These are phyloP conservation scores for Cichladusa arquata DNA, from an alignment of 2,113 vertebrate genomes.

Conservation along the genomic window DNA sequence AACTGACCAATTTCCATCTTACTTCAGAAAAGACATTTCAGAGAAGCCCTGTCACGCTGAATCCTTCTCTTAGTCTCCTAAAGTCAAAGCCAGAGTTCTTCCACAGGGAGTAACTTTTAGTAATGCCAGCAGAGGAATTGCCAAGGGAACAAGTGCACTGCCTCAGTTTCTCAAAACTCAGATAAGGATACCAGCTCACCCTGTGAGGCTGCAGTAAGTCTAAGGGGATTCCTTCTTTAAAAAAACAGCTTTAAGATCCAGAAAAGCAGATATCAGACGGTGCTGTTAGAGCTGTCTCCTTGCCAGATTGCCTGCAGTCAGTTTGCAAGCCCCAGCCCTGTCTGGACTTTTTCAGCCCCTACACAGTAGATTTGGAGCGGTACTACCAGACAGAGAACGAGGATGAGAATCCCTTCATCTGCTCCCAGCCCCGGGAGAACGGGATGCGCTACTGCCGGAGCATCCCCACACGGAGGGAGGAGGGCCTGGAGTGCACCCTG, in stretches of 20 bases:
- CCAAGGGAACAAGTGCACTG: neutral
- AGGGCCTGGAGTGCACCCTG: constrained; percentile 85
- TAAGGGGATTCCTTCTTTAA: neutral
- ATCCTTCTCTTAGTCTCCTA: neutral
- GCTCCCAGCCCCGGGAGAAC: constrained; percentile 88
- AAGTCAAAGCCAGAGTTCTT: neutral
- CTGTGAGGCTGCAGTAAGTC: neutral
- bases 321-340: neutral
- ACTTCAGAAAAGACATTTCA: neutral
- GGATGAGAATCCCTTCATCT: constrained; percentile 97
- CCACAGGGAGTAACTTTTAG: neutral
- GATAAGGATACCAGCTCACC: neutral
- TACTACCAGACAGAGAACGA: constrained; percentile 96
- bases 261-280: neutral
- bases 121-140: neutral
- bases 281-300: neutral
- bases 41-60: neutral
- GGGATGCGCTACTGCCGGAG: constrained; percentile 91
- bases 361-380: constrained; percentile 78
- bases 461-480: constrained; percentile 83
- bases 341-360: constrained; percentile 75
- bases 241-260: neutral
- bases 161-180: neutral
- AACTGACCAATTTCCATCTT: neutral
- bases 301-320: neutral